Evolutionary conservation across 2,113 vertebrate species (phyloP), one percentile per base, ranked within the genome.

Genomic region (Plestiodon gilberti): DNA sequence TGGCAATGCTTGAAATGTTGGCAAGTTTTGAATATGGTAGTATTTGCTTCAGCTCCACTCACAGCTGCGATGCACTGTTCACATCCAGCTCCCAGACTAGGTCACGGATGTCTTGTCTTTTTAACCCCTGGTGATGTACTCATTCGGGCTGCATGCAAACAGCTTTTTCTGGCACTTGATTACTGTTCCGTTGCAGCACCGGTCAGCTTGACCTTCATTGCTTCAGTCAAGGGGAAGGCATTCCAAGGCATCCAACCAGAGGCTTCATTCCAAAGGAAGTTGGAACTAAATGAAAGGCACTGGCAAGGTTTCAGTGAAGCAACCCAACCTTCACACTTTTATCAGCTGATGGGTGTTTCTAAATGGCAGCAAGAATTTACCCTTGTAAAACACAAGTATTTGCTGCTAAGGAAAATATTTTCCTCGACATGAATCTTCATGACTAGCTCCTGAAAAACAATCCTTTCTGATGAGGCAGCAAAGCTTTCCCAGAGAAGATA

Each of bases 381-480:
- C 30, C 20, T 74, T 88, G 20, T 43, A 91, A 84, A 59, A 81
- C 3, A 11, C 69, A 71, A 82, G 2, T 48, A 82, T 71, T 30
- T 75, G 35, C 28, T 62, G 33, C 85, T 74, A 82, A 62, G 71
- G 80, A 67, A 85, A 89, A 86, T 40, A 89, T 23, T 79, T 88
- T 87, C 86, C 89, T 84, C 71, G 91, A 74, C 64, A 77, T 5
- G 82, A 89, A 93, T 3, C 78, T 87, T 86, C 13, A 3, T 30
- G 83, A 88, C 83, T 48, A 83, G 76, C 94, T 89, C 55, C 86
- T 91, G 90, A 22, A 43, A 94, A 94, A 93, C 82, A 92, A 80
- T 57, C 59, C 55, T 89, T 95, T 93, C 83, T 93, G 92, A 94
- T 94, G 92, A 93, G 82, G 55, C 48, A 86, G 91, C 84, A 87